Evolutionary conservation across 2,797 vertebrate species (phyloP).

Genomic region (Enteromius afrohamiltoni): DNA sequence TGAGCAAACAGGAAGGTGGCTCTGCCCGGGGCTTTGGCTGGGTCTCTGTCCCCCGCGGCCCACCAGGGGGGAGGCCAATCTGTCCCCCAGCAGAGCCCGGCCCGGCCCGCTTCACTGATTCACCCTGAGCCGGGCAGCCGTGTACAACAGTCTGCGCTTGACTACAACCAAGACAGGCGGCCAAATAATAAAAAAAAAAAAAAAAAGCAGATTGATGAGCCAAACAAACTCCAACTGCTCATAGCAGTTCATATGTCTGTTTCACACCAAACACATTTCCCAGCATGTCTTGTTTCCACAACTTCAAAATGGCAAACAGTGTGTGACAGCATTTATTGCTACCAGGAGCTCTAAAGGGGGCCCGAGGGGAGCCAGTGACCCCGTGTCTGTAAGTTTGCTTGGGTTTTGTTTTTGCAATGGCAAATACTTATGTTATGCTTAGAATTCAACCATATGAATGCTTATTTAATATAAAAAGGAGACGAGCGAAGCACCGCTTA

Average conservation of each 20-base stretch:
- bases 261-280: constrained; percentile 33
- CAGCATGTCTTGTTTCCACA: constrained; percentile 35
- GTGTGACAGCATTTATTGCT: constrained; percentile 3
- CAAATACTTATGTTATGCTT: neutral
- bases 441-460: neutral
- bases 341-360: neutral
- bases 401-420: neutral
- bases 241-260: constrained; percentile 32
- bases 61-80: constrained; percentile 80
- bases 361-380: neutral
- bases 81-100: constrained; percentile 77
- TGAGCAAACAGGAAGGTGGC: constrained; percentile 78
- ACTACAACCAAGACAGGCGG: constrained; percentile 58
- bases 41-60: constrained; percentile 73
- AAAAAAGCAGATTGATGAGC: constrained; percentile 53
- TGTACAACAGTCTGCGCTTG: constrained; percentile 63
- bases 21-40: constrained; percentile 77
- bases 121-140: constrained; percentile 65
- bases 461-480: neutral
- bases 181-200: constrained; percentile 14
- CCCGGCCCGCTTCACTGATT: constrained; percentile 75
- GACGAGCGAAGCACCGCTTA: neutral
- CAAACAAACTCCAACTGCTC: constrained; percentile 34
- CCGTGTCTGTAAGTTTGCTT: neutral
- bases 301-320: constrained; percentile 32